Conservation (phyloP, 1,140 invertebrate genomes). For the Drosophila mayri region DNA sequence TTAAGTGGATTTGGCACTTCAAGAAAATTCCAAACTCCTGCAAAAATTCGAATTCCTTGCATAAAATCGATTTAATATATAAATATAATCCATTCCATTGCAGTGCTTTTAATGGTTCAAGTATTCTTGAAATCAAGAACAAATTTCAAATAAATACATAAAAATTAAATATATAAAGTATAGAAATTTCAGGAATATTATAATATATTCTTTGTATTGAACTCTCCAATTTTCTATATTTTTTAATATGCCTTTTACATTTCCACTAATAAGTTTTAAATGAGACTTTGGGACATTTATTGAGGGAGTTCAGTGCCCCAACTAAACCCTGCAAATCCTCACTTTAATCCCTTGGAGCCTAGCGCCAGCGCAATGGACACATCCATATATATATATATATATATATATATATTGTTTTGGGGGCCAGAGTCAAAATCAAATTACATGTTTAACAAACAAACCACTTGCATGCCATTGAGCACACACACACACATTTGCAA, state of each 20-base stretch:
- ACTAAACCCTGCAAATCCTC: neutral
- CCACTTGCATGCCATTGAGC: conserved; percentile 58
- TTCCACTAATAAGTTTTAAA: neutral
- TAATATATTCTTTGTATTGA: neutral
- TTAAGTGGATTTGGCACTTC: neutral
- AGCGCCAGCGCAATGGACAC: neutral
- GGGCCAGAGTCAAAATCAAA: conserved; percentile 60
- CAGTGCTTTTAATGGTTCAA: too few species aligned
- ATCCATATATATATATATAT: neutral
- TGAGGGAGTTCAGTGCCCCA: neutral
- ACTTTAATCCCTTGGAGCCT: neutral
- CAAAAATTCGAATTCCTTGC: neutral
- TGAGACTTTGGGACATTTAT: neutral
- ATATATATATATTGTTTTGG: conserved; percentile 8
- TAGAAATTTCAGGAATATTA: neutral
- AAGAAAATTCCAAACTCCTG: neutral
- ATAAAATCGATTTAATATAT: neutral
- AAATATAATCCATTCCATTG: too few species aligned
- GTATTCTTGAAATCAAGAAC: too few species aligned
- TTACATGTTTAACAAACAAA: conserved; percentile 72
- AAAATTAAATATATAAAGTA: neutral
- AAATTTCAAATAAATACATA: neutral
- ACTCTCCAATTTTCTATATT: too few species aligned
- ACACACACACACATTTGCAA: conserved; percentile 12
- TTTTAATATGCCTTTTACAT: neutral